Evolutionary conservation across 2,797 vertebrate genomes (phyloP), one percentile per base, ranked within the genome.

Genomic region (Carapus acus): DNA sequence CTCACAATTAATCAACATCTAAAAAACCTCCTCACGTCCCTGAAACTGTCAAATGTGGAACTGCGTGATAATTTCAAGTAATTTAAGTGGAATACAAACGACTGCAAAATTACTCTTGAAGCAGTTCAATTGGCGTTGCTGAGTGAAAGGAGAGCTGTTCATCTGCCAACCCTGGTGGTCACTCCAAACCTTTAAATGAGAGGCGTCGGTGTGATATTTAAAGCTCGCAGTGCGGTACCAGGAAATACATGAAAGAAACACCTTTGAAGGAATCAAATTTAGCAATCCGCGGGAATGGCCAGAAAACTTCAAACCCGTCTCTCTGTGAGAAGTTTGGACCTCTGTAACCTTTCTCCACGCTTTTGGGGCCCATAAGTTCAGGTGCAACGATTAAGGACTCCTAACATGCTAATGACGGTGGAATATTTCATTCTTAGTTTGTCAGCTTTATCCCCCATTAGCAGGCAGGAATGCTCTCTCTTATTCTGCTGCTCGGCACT

Each of bases 381-480:
- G 74, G 70, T 77, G 81, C 53, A 49, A 70, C 43, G 52, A 71
- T 76, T 72, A 72, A 73, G 77, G 69, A 64, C 57, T 54, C 57
- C 54, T 56, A 66, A 73, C 38, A 43, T 56, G 70, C 71, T 76
- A 79, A 82, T 63, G 75, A 81, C 21, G 58, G 66, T 29, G 69
- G 63, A 76, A 79, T 79, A 79, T 79, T 81, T 83, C 62, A 77
- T 73, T 66, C 56, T 6, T 61, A 74, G 71, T 76, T 69, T 83
- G 77, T 81, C 76, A 77, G 78, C 73, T 86, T 76, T 76, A 78
- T 76, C 79, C 73, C 39, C 78, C 74, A 84, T 85, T 85, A 83
- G 59, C 69, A 69, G 64, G 46, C 76, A 77, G 81, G 81, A 86
- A 86, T 85, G 81, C 76, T 62, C 55, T 67, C 72, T 71, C 49